A percentile compares a stretch with the other conserved stretches of the same genome.
Evolutionary conservation across 2,113 vertebrate species (phyloP).

Genomic region (Regulus satrapa): DNA sequence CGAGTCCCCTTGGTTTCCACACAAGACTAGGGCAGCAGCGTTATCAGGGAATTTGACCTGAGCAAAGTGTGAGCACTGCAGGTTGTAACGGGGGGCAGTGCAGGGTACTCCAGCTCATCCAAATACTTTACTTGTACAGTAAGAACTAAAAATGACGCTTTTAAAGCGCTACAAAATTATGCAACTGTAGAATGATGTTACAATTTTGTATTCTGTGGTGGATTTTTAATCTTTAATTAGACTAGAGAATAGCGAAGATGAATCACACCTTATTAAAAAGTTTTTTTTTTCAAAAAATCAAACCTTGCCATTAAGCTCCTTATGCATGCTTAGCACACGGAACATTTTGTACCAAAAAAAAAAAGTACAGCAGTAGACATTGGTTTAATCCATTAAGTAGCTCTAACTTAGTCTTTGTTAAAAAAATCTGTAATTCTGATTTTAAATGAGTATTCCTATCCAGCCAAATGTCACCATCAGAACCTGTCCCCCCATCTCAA

Average conservation of each 20-base stretch:
- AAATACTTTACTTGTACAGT: background rate
- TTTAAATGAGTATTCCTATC: background rate
- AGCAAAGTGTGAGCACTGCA: background rate
- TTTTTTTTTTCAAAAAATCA: background rate
- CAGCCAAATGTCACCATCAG: background rate
- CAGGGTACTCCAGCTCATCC: background rate
- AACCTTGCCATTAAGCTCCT: constrained; percentile 4
- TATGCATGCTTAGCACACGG: background rate
- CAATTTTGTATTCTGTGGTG: background rate
- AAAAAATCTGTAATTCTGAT: background rate
- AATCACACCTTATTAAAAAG: constrained; percentile 18
- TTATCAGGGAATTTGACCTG: background rate
- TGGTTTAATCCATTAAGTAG: background rate
- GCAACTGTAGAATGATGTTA: background rate
- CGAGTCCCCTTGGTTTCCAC: background rate
- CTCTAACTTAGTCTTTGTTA: background rate
- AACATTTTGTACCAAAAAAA: background rate
- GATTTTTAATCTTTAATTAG: constrained; percentile 49
- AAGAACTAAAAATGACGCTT: background rate
- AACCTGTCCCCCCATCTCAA: background rate
- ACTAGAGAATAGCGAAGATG: constrained; percentile 20
- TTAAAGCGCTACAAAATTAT: background rate
- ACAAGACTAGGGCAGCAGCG: rapidly evolving
- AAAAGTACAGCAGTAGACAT: background rate
- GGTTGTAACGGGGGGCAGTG: background rate